A percentile compares a stretch with the other conserved stretches of the same genome.
Conservation (phyloP, 2,888 invertebrate genomes). For the Nemurella pictetii region DNA sequence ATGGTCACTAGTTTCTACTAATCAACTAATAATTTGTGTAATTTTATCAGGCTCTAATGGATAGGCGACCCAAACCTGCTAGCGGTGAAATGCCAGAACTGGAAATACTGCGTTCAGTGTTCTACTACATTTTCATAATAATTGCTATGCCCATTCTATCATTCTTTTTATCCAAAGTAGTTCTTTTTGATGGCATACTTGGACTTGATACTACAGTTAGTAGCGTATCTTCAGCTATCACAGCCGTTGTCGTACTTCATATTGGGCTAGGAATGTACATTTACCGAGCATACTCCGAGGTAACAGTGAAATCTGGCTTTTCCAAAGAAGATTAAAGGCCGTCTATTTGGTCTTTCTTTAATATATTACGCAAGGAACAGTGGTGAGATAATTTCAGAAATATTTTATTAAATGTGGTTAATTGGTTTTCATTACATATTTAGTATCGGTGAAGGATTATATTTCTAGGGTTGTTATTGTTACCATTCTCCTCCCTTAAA, state of each 20-base stretch:
- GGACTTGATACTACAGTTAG: slow-evolving; percentile 60
- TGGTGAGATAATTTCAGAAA: neutral
- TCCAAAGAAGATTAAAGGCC: slow-evolving; percentile 20
- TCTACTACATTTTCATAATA: slow-evolving; percentile 75
- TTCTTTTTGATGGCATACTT: slow-evolving; percentile 70
- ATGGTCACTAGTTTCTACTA: too few species aligned
- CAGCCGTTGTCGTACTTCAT: slow-evolving; percentile 75
- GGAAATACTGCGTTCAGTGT: slow-evolving; percentile 73
- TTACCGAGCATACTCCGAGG: slow-evolving; percentile 70
- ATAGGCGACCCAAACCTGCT: neutral
- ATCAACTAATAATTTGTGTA: neutral
- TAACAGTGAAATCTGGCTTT: neutral
- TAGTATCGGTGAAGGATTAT: neutral
- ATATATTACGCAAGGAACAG: neutral
- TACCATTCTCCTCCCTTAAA: too few species aligned
- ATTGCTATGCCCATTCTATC: slow-evolving; percentile 74
- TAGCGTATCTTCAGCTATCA: slow-evolving; percentile 78
- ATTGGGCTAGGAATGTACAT: slow-evolving; percentile 77
- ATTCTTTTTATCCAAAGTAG: slow-evolving; percentile 70
- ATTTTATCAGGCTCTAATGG: neutral
- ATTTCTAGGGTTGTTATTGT: too few species aligned
- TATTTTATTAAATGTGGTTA: neutral
- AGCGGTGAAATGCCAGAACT: slow-evolving; percentile 64
- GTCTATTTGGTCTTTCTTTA: neutral
- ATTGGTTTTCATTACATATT: neutral